A percentile compares a stretch with the other conserved stretches of the same genome.
These are phyloP conservation scores for Cyclargus thomasi DNA, from an alignment of 1,140 invertebrate genomes.

Conservation along the genomic window DNA sequence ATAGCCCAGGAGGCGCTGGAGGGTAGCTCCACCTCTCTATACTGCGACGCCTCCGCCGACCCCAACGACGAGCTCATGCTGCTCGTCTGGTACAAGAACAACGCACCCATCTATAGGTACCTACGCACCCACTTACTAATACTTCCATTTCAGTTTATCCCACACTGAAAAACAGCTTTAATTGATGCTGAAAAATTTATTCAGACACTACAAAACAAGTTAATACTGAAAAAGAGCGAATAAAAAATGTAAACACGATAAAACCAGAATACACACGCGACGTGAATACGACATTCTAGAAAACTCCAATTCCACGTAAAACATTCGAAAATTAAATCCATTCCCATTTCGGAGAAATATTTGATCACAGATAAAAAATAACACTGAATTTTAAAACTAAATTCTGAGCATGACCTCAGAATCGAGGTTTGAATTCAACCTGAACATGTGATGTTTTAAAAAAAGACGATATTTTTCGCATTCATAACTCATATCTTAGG, in stretches of 20 bases:
- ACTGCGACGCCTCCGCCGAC: conserved; percentile 77
- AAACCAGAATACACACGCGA: not conserved
- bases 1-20: conserved; percentile 78
- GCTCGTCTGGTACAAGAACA: conserved; percentile 84
- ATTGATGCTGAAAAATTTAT: no score
- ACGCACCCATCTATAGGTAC: conserved; percentile 75
- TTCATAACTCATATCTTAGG: not conserved
- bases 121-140: not conserved
- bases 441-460: not conserved
- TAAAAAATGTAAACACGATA: not conserved
- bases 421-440: not conserved
- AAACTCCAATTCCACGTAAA: not conserved
- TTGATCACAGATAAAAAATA: conserved; percentile 1
- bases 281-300: not conserved
- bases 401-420: not conserved
- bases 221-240: no score
- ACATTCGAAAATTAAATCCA: not conserved
- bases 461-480: not conserved
- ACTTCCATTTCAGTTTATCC: no score
- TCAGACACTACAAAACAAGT: not conserved
- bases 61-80: conserved; percentile 80
- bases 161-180: no score
- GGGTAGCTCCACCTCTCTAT: conserved; percentile 78
- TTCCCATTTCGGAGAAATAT: not conserved
- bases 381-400: not conserved